Conservation (phyloP, 2,888 invertebrate genomes). For the Aphodius granarius region DNA sequence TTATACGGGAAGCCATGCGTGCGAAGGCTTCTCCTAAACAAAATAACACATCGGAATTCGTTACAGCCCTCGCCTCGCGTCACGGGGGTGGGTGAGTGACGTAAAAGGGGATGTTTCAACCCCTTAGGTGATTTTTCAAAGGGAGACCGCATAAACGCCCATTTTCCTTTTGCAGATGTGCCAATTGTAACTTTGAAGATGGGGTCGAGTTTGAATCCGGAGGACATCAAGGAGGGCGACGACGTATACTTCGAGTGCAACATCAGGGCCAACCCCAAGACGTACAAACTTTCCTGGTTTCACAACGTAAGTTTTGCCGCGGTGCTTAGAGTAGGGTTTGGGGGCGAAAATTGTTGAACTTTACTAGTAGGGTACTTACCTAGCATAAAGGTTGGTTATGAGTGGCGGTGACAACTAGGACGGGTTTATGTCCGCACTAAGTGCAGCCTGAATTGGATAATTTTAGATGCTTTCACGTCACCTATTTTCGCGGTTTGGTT, state of each 20-base stretch:
- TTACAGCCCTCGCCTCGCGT: background rate
- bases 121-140: background rate
- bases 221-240: constrained; percentile 87
- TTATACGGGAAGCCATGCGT: background rate
- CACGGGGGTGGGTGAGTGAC: background rate
- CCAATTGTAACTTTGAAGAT: constrained; percentile 81
- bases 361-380: background rate
- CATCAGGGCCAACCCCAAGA: constrained; percentile 81
- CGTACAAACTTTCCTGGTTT: constrained; percentile 84
- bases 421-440: background rate
- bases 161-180: constrained; percentile 64
- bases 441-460: background rate
- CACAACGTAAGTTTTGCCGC: constrained; percentile 75
- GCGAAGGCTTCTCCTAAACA: background rate
- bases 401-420: background rate
- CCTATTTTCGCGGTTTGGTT: background rate
- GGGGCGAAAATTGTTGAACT: background rate
- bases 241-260: constrained; percentile 89
- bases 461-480: background rate
- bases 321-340: background rate
- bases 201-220: constrained; percentile 82
- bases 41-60: background rate
- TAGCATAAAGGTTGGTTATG: background rate
- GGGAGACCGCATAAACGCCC: background rate
- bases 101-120: background rate